These are phyloP conservation scores for Calypte anna DNA, from an alignment of 2,113 vertebrate genomes.

Conservation along the genomic window DNA sequence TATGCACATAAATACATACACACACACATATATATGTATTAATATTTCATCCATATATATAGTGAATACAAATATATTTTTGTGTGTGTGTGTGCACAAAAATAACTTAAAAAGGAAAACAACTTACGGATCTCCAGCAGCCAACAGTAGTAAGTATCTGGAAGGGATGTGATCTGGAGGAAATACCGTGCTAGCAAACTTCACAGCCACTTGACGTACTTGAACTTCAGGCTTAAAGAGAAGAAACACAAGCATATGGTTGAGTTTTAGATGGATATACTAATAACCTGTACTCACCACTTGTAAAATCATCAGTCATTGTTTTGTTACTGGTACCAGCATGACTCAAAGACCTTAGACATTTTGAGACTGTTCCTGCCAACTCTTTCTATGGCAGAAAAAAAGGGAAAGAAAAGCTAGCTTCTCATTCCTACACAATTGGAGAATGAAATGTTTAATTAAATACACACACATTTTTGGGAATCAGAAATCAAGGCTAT, in stretches of 20 bases:
- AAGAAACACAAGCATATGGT: background rate
- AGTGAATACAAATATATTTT: fast-evolving
- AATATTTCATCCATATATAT: background rate
- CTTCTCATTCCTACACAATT: background rate
- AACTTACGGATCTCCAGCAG: constrained; percentile 97
- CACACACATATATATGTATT: background rate
- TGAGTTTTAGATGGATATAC: background rate
- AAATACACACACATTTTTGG: background rate
- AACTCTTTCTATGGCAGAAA: background rate
- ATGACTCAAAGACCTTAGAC: background rate
- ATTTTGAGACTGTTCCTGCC: background rate
- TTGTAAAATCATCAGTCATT: background rate
- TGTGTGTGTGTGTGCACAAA: fast-evolving
- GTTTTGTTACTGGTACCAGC: background rate
- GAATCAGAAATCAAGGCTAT: background rate
- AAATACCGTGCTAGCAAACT: constrained; percentile 95
- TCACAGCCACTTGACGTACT: constrained; percentile 97
- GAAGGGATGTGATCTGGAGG: constrained; percentile 94
- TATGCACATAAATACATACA: background rate
- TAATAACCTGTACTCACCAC: background rate
- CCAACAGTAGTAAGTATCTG: constrained; percentile 93
- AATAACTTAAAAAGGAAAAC: background rate
- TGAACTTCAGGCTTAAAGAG: constrained; percentile 92
- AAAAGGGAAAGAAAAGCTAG: background rate
- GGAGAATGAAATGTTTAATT: background rate